Evolutionary conservation across 1,140 invertebrate genomes (phyloP), one percentile per base, ranked within the genome.

Genomic region (Zaprionus davidi): DNA sequence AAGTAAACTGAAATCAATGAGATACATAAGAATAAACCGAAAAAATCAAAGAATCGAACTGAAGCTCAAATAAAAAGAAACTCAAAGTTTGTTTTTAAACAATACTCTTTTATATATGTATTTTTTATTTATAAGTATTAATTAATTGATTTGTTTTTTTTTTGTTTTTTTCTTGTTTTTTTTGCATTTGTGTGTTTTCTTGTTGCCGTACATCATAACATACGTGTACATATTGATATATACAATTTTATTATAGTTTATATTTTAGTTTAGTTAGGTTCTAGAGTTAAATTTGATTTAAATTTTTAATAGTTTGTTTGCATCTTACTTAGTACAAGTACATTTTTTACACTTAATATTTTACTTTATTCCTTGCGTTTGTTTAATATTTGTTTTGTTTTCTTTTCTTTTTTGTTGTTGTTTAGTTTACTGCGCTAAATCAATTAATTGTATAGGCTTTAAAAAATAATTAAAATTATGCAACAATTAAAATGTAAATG

Each of bases 401-500:
- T 74, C 51, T 56, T 65, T 26, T 82, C 6, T 59, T 53, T 60
- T 41, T 71, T 78, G 22, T 74, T 82, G 5, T 73, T 51, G 60
- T 71, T 82, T 79, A 72, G 59, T 76, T 81, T 79, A 76, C 67
- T 44, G 63, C 77, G 76, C 75, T 76, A 78, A 80, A 78, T 85
- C 66, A 71, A 71, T 90, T 81, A 67, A 71, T 71, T 51, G 73
- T 81, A 82, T 90, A 90, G 76, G 79, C 70, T 72, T 79, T 85
- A 90, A 79, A 90, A 90, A 90, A 82, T 82, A 90, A 90, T 85
- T 90, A 90, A 90, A 90, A 90, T 85, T 90, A 90, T 90, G 85
- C 85, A 90, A 90, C 85, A 90, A 90, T 90, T 90, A 90, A 90
- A 90, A 90, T 90, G 79, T 90, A 90, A 90, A 79, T 90, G 81